Base-by-base conservation (phyloP, 1,140 invertebrate species). In the Pissodes strobi region DNA sequence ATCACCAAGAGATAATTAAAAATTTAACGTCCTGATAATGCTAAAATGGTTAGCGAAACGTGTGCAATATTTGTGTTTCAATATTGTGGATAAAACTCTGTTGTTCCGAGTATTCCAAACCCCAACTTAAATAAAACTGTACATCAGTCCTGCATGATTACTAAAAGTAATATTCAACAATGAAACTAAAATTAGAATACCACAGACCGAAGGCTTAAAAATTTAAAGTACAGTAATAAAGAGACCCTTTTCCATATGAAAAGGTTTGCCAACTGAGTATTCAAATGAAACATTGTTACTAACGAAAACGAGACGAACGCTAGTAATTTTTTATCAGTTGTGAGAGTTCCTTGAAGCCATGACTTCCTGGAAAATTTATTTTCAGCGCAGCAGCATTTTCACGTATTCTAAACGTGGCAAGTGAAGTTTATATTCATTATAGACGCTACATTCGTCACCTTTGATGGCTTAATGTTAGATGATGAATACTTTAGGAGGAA, bases 271-370 rank as follows among this genome's bases (percentile, higher is more conserved):
- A 58, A 58, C 55, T 58, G 21, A 38, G 39, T 45, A 58, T 58
- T 58, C 39, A 58, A 30, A 46, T 46, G 39, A 58, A 58, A 58
- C 55, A 46, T 58, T 45, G 55, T 56, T 56, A 56, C 37, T 15
- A 58, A 27, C 13, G 39, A 25, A 58, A 58, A 58, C 55, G 38
- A 45, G 30, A 38, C 39, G 6, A 58, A 46, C 55, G 38, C 15
- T 45, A 25, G 55, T 58, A 58, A 58, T 58, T 58, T 19, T 58
- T 58, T 58, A 58, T 58, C 38, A 58, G 39, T 43, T 43, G 55
- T 12, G 41, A 43, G 55, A 58, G 17, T 56, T 22, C 13, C 37
- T 56, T 37, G 25, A 27, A 53, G 49, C 4, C 18, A 17, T 18
- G 22, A 23, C 46, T 37, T 53, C 49, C 25, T 53, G 49, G 37